Evolutionary conservation across 2,797 vertebrate species (phyloP).

Genomic region (Gadopsis bispinosus): DNA sequence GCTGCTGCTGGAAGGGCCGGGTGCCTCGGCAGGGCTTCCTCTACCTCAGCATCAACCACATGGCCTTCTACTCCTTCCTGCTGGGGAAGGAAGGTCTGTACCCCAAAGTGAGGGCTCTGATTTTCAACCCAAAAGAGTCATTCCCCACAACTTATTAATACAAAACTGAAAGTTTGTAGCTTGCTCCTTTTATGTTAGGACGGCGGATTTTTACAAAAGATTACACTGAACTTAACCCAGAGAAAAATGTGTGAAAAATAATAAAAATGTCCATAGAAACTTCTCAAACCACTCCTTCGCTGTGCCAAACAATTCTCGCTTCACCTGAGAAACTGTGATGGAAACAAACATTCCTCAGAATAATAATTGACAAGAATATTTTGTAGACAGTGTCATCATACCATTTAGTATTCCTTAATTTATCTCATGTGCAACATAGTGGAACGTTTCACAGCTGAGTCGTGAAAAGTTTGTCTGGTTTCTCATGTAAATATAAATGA

Average conservation of each 20-base stretch:
- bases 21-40: slow-evolving; percentile 98
- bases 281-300: neutral
- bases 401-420: neutral
- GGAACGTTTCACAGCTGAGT: neutral
- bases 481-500: neutral
- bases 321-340: neutral
- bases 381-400: neutral
- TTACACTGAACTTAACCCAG: neutral
- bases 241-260: neutral
- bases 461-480: neutral
- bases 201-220: neutral
- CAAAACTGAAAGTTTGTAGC: neutral
- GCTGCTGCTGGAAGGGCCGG: slow-evolving; percentile 97
- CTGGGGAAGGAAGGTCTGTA: slow-evolving; percentile 95
- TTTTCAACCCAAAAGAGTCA: slow-evolving; percentile 17
- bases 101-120: slow-evolving; percentile 32
- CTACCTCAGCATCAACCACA: slow-evolving; percentile 96
- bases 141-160: neutral
- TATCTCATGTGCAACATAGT: neutral
- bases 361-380: neutral
- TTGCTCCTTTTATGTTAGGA: neutral
- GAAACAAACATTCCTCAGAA: neutral
- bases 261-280: neutral
- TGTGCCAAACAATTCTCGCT: neutral
- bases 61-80: slow-evolving; percentile 98